A percentile compares a stretch with the other conserved stretches of the same genome.
phyloP scores from a whole-genome alignment of 2,888 invertebrate species.

The Idaea straminata region DNA sequence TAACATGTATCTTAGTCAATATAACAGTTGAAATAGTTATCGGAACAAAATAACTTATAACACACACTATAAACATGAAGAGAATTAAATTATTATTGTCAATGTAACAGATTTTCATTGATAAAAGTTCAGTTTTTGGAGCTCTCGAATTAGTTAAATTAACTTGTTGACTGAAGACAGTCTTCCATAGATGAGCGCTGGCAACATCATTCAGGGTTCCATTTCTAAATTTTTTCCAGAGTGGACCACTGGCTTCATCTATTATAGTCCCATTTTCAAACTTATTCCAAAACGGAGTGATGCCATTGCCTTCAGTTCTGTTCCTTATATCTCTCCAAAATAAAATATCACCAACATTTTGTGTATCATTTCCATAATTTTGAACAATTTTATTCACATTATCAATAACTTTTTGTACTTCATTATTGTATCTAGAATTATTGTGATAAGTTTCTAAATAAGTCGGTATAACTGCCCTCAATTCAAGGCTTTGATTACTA shows the following conservation, averaged over 20 bases:
- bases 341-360: background rate
- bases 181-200: constrained; percentile 15
- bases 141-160: constrained; percentile 23
- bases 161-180: background rate
- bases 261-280: background rate
- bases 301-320: constrained; percentile 46
- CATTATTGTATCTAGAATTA: constrained; percentile 35
- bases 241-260: background rate
- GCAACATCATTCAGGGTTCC: background rate
- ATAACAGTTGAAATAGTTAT: constrained; percentile 66
- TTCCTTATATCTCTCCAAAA: constrained; percentile 23
- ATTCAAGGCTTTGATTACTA: constrained; percentile 38
- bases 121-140: constrained; percentile 46
- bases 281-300: constrained; percentile 24
- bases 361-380: constrained; percentile 46
- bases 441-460: constrained; percentile 52
- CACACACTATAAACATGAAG: constrained; percentile 59
- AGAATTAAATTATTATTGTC: constrained; percentile 59
- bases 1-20: constrained; percentile 63
- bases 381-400: constrained; percentile 59
- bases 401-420: constrained; percentile 49
- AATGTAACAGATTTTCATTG: constrained; percentile 62
- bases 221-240: background rate
- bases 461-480: constrained; percentile 45
- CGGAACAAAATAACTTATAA: constrained; percentile 68